Conservation (phyloP, 2,113 vertebrate species). For the Rafetus swinhoei region DNA sequence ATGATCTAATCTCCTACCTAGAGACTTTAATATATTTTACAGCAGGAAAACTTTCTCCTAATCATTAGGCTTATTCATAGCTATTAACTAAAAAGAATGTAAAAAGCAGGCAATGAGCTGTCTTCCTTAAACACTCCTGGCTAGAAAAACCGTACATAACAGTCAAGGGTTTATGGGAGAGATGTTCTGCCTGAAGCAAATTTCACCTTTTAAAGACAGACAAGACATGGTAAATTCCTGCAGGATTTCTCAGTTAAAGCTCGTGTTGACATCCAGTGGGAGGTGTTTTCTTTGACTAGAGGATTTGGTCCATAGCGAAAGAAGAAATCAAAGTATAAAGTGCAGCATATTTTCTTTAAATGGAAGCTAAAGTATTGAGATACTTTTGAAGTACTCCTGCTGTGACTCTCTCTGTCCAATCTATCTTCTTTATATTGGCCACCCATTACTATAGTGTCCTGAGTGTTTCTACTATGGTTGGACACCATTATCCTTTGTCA, state of each 20-base stretch:
- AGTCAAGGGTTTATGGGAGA: constrained; percentile 8
- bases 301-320: background rate
- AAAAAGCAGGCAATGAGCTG: constrained; percentile 20
- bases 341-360: background rate
- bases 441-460: background rate
- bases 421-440: background rate
- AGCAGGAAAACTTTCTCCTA: constrained; percentile 23
- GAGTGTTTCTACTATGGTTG: background rate
- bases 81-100: constrained; percentile 41
- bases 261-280: background rate
- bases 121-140: constrained; percentile 9
- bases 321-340: background rate
- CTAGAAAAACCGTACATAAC: background rate
- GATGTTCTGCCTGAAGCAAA: constrained; percentile 13
- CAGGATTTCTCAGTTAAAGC: background rate
- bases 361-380: background rate
- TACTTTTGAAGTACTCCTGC: background rate
- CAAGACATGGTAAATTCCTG: background rate
- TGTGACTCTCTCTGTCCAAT: background rate
- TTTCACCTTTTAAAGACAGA: background rate
- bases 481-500: background rate
- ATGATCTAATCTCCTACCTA: background rate
- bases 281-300: background rate
- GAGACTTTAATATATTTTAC: background rate
- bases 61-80: constrained; percentile 18